Conservation (phyloP, 1,140 invertebrate species). For the Lethrus apterus region DNA sequence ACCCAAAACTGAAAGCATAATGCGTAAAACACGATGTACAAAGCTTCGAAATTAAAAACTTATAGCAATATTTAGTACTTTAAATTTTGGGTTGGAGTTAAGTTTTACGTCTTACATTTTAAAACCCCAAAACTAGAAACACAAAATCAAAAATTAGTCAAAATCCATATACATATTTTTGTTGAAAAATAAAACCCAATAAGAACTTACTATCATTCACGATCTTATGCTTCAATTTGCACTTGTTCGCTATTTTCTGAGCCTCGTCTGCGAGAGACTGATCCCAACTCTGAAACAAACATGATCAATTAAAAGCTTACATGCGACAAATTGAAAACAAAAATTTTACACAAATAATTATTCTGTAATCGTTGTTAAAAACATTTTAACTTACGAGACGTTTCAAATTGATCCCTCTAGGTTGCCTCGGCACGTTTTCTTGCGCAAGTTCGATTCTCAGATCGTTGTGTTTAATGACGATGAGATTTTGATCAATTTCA, state of each 20-base stretch:
- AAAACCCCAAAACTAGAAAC: no score
- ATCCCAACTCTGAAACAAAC: conserved; percentile 9
- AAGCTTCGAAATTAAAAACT: no score
- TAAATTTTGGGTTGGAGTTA: no score
- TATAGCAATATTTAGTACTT: no score
- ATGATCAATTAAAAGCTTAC: background rate
- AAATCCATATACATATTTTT: no score
- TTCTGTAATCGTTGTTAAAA: background rate
- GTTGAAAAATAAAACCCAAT: no score
- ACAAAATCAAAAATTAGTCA: no score
- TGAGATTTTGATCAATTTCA: conserved; percentile 27
- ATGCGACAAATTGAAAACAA: background rate
- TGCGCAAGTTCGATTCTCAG: conserved; percentile 23
- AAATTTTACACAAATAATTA: no score
- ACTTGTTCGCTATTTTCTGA: conserved; percentile 7
- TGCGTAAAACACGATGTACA: no score
- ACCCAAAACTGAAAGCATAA: no score
- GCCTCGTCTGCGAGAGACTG: background rate
- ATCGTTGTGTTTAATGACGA: conserved; percentile 34
- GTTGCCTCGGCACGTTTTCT: conserved; percentile 26
- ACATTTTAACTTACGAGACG: conserved; percentile 20
- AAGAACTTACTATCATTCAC: background rate
- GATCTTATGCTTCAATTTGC: background rate
- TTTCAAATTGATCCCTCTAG: conserved; percentile 26
- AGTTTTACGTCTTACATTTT: no score